Evolutionary conservation across 2,797 vertebrate genomes (phyloP).

Genomic region (Acanthopagrus latus): DNA sequence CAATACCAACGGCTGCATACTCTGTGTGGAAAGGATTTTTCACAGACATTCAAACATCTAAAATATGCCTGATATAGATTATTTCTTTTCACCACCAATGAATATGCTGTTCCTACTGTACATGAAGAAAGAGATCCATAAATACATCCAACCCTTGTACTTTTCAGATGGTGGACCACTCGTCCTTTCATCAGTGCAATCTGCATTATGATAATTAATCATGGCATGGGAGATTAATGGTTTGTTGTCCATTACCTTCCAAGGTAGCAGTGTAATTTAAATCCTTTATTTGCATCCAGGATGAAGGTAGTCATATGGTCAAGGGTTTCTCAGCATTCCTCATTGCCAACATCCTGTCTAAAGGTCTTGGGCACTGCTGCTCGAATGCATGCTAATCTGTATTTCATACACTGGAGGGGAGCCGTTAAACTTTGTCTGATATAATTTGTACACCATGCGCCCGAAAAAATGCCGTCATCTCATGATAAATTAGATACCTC

Average conservation of each 20-base stretch:
- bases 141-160: background rate
- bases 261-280: conserved; percentile 65
- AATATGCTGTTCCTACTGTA: conserved; percentile 12
- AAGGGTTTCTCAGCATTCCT: conserved; percentile 64
- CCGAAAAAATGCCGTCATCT: conserved; percentile 74
- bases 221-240: conserved; percentile 59
- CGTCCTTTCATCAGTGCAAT: conserved; percentile 70
- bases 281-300: conserved; percentile 66
- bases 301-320: conserved; percentile 64
- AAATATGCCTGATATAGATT: conserved; percentile 18
- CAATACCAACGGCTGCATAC: conserved; percentile 29
- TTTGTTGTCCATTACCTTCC: conserved; percentile 69
- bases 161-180: conserved; percentile 4
- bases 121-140: conserved; percentile 1
- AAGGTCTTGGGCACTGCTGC: conserved; percentile 61
- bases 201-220: conserved; percentile 74
- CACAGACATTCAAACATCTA: conserved; percentile 20
- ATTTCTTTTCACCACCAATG: background rate
- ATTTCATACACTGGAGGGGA: conserved; percentile 76
- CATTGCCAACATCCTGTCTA: conserved; percentile 55
- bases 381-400: conserved; percentile 79
- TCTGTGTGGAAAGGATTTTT: conserved; percentile 32
- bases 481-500: conserved; percentile 86
- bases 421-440: conserved; percentile 81
- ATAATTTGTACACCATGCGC: conserved; percentile 79